Evolutionary conservation across 2,797 vertebrate genomes (phyloP), one percentile per base, ranked within the genome.

Genomic region (Enteromius viviparus): DNA sequence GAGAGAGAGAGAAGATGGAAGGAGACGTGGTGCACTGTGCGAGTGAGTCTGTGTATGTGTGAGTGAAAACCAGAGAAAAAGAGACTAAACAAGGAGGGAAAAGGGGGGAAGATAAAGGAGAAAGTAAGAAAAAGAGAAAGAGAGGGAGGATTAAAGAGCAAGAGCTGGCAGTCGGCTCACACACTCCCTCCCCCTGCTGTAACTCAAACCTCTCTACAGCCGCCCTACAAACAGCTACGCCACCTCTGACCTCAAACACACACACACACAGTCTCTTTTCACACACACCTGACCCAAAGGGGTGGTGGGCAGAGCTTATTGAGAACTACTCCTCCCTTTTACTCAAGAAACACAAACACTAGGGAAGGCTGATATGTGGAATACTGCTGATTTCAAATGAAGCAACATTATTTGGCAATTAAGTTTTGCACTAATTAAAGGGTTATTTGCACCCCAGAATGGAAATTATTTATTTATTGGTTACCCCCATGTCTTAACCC

Each of bases 201-300:
- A 81, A 78, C 66, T 83, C 71, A 74, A 85, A 65, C 62, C 83
- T 51, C 82, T 70, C 23, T 65, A 78, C 75, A 72, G 53, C 51
- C 79, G 17, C 58, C 75, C 37, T 49, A 78, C 80, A 85, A 85
- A 82, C 75, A 78, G 65, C 64, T 34, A 80, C 47, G 14, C 66
- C 53, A 81, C 78, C 78, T 49, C 66, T 81, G 84, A 80, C 37
- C 55, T 58, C 42, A 32, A 64, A 64, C 70, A 49, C 68, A 53
- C 65, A 32, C 42, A 11, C 32, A 62, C 17, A 37, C 45, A 60
- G n/a, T 23, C 4, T 37, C 58, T 7, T 15, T 26, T 17, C 65
- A 69, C 6, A 42, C 21, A 29, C 1, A 1, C 53, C 60, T 9
- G 29, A 42, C 23, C n/a, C 66, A 12, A n/a, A 17, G 40, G 37